phyloP scores from a whole-genome alignment of 2,113 vertebrate genomes.

The Charadrius vociferus region DNA sequence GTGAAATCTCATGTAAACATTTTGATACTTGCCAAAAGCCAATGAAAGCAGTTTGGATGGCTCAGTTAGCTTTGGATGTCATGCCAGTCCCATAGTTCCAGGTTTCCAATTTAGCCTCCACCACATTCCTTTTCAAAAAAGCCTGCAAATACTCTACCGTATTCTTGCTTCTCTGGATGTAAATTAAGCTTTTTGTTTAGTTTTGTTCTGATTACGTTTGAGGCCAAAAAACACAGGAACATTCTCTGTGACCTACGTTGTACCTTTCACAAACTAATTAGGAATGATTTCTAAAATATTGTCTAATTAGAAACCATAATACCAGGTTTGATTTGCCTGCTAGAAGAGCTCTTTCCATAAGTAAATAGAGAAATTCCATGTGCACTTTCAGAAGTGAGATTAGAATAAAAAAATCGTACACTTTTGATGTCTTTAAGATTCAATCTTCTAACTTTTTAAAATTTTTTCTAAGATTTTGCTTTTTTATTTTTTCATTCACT shows the following conservation, averaged over 20 bases:
- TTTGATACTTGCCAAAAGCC: neutral
- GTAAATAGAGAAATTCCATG: neutral
- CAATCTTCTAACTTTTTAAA: neutral
- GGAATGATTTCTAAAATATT: neutral
- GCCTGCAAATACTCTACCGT: accelerated
- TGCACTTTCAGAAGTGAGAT: neutral
- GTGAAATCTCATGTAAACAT: neutral
- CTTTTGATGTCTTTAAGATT: neutral
- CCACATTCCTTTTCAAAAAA: neutral
- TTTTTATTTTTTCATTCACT: neutral
- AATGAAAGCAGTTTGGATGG: neutral
- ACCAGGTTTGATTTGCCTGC: neutral
- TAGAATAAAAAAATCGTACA: neutral
- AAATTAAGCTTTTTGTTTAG: neutral
- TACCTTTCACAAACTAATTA: neutral
- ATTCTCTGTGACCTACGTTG: neutral
- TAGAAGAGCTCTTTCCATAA: neutral
- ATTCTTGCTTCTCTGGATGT: neutral
- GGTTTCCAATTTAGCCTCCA: neutral
- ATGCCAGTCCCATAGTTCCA: neutral
- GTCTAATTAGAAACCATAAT: neutral
- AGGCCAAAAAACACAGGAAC: neutral
- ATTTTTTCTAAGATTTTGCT: neutral
- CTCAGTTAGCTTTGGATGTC: neutral
- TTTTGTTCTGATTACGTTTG: neutral